Base-by-base conservation (phyloP, 2,797 vertebrate genomes). In the Neopelma chrysocephalum region DNA sequence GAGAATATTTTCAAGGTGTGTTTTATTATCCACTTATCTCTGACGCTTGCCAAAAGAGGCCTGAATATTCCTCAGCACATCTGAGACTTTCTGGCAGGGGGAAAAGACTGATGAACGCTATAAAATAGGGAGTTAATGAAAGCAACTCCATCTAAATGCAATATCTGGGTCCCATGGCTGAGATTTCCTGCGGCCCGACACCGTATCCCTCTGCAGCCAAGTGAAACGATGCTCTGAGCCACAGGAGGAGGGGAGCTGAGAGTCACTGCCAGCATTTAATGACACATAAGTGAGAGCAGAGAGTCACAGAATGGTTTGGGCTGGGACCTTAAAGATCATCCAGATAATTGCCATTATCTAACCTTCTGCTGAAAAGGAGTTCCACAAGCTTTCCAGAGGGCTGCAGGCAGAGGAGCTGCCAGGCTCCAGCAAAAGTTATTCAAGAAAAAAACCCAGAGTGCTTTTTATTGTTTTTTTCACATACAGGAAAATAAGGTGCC, bases 31-130 rank as follows among this genome's bases (percentile, higher is more conserved):
- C 89, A 87, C 87, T 86, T 87, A 84, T 94, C 76, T 95, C 62
- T 79, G 88, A 71, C 26, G 51, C 73, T 96, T 91, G 96, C 95
- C 95, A 94, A 96, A 96, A 94, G 90, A 94, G 84, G 84, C 75
- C 77, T 70, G 89, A 95, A 84, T 94, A 94, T 91, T 96, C 92
- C 78, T 92, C 54, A 81, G 95, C 69, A 45, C 76, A 81, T 91
- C 53, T 81, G 87, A 96, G 89, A 68, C 81, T 82, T 93, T 82
- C 92, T 95, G 82, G 87, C 84, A 93, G 51, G 82, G 69, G 93
- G 87, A 62, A 50, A 81, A 94, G 95, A 84, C 93, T 70, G 94
- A 89, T 89, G 89, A 92, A 62, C 3, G 38, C 77, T 84, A 84
- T 86, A 80, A 95, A 91, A 57, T 25, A 38, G 58, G 57, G 65